A percentile compares a stretch with the other conserved stretches of the same genome.
Evolutionary conservation across 2,888 invertebrate species (phyloP).

Genomic region (Cryptus viduatorius): DNA sequence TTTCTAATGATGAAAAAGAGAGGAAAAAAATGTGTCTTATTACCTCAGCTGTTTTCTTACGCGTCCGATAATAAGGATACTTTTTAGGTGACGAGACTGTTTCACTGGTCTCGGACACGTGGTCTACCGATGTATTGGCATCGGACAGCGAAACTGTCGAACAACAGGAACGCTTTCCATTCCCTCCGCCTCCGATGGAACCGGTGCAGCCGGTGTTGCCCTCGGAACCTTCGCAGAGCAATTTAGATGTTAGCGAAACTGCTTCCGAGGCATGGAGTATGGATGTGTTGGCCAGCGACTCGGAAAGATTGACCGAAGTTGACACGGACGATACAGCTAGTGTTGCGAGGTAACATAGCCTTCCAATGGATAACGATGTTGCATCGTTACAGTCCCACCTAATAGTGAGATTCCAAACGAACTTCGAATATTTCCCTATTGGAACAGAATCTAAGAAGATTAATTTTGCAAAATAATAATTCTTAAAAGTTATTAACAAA

Average conservation of each 20-base stretch:
- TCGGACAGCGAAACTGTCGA: constrained; percentile 98
- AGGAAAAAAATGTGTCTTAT: constrained; percentile 12
- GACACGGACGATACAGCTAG: constrained; percentile 90
- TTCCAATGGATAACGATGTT: too few species aligned
- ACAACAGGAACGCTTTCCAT: constrained; percentile 87
- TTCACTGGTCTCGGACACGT: constrained; percentile 98
- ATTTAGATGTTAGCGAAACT: constrained; percentile 94
- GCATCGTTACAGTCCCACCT: too few species aligned
- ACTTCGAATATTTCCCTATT: too few species aligned
- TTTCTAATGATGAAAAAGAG: constrained; percentile 6
- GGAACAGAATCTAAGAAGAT: too few species aligned
- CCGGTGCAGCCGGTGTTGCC: constrained; percentile 85
- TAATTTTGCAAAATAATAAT: too few species aligned
- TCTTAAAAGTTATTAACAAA: too few species aligned
- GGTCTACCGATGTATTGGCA: constrained; percentile 99
- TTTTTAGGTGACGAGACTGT: constrained; percentile 95
- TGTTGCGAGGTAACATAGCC: constrained; percentile 86
- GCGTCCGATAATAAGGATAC: constrained; percentile 62
- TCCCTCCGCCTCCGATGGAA: constrained; percentile 78
- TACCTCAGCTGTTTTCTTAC: constrained; percentile 32
- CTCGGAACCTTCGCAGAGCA: constrained; percentile 82
- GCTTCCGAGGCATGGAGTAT: constrained; percentile 99
- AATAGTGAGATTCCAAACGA: too few species aligned
- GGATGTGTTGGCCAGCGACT: constrained; percentile 97
- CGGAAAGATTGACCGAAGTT: constrained; percentile 95